phyloP scores from a whole-genome alignment of 2,888 invertebrate genomes.

The Ormyrus nitidulus region DNA sequence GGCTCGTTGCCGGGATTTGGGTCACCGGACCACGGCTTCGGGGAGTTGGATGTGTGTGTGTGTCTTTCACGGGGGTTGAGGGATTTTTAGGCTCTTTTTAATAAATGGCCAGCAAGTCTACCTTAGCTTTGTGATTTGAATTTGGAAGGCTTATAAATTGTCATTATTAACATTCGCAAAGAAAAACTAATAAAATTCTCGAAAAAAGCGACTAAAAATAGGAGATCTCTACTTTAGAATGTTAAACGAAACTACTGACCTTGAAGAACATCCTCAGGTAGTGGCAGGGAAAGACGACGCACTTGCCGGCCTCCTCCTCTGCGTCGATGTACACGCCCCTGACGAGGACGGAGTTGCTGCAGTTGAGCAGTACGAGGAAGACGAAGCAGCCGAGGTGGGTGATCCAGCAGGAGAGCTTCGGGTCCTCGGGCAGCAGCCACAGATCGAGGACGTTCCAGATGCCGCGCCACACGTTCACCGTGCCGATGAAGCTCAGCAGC shows the following conservation, averaged over 20 bases:
- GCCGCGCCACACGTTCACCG: slow-evolving; percentile 92
- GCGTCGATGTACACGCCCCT: slow-evolving; percentile 93
- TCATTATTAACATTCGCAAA: no score
- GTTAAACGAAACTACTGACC: slow-evolving; percentile 65
- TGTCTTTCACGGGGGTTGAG: no score
- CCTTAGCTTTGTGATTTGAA: no score
- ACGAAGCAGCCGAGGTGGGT: slow-evolving; percentile 86
- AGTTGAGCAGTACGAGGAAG: slow-evolving; percentile 87
- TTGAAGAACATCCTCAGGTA: slow-evolving; percentile 87
- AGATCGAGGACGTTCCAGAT: slow-evolving; percentile 89
- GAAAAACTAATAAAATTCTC: neutral
- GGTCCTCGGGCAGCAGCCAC: slow-evolving; percentile 84
- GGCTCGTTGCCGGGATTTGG: neutral
- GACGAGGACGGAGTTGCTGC: slow-evolving; percentile 90
- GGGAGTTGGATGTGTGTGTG: neutral
- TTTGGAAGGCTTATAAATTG: no score
- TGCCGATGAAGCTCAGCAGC: slow-evolving; percentile 86
- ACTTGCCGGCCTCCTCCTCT: slow-evolving; percentile 88
- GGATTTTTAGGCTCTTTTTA: no score
- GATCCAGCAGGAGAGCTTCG: slow-evolving; percentile 87
- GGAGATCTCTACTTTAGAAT: neutral
- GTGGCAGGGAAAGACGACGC: slow-evolving; percentile 89
- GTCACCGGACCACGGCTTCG: neutral
- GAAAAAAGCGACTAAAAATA: neutral
- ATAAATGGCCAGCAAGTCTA: no score